A percentile compares a stretch with the other conserved stretches of the same genome.
These are phyloP conservation scores for Bubo blakistoni DNA, from an alignment of 2,113 vertebrate species.

Conservation along the genomic window DNA sequence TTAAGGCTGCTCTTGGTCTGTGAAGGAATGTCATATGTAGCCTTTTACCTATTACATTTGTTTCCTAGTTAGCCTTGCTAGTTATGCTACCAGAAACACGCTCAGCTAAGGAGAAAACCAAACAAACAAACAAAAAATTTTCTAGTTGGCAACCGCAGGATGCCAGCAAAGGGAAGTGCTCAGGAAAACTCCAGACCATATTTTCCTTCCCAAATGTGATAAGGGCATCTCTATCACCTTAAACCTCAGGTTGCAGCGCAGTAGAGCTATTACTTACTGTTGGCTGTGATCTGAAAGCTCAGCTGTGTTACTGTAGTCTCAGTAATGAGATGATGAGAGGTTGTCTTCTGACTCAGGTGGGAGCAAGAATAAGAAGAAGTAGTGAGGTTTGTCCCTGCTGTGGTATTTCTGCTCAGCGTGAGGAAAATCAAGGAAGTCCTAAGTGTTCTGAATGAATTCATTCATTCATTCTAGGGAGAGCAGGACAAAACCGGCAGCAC, in stretches of 20 bases:
- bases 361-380: neutral
- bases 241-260: neutral
- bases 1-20: neutral
- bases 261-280: neutral
- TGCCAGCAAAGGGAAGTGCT: neutral
- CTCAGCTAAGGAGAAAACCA: neutral
- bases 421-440: neutral
- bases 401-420: neutral
- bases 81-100: neutral
- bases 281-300: neutral
- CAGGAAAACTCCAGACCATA: too few relatives aligned
- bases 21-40: neutral
- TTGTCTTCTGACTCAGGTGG: neutral
- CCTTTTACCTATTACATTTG: accelerated
- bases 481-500: neutral
- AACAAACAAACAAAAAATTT: neutral
- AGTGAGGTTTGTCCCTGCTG: neutral
- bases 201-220: neutral
- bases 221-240: neutral
- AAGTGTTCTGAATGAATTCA: neutral
- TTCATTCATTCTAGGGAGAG: neutral
- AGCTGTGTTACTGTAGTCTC: neutral
- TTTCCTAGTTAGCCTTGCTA: neutral
- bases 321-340: neutral
- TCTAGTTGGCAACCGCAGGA: neutral